Conservation (phyloP, 2,888 invertebrate genomes). For the Eristalinus sepulchralis region DNA sequence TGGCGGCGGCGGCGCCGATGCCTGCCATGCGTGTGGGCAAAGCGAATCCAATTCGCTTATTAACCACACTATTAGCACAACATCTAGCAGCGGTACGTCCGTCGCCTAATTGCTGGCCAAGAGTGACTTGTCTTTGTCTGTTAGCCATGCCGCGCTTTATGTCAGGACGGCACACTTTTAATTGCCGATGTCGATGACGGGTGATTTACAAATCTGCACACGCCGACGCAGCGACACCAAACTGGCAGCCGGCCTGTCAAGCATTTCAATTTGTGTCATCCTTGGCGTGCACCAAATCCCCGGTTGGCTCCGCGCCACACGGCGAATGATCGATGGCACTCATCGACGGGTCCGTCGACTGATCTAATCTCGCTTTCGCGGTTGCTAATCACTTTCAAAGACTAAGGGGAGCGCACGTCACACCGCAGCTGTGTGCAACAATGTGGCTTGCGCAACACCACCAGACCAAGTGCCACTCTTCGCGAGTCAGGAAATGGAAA, state of each 20-base stretch:
- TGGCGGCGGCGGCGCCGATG: not conserved
- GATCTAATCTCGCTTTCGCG: conserved; percentile 52
- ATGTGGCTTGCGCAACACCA: conserved; percentile 43
- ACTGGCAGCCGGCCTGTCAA: conserved; percentile 25
- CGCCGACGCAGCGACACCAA: conserved; percentile 24
- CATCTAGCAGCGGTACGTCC: not conserved
- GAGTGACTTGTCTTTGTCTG: conserved; percentile 36
- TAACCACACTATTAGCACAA: conserved; percentile 25
- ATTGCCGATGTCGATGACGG: conserved; percentile 18
- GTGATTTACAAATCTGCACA: conserved; percentile 47
- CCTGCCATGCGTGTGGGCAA: not conserved
- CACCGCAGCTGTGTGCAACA: conserved; percentile 55
- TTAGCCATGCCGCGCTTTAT: conserved; percentile 15
- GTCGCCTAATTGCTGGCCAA: conserved; percentile 51
- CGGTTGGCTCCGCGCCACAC: conserved; percentile 32
- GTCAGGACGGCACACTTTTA: conserved; percentile 35
- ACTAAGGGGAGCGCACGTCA: conserved; percentile 3
- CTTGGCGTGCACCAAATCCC: conserved; percentile 37
- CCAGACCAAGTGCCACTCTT: conserved; percentile 46
- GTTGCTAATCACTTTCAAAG: not conserved
- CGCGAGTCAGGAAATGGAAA: conserved; percentile 43
- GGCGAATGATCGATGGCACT: conserved; percentile 42
- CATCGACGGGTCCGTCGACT: conserved; percentile 1
- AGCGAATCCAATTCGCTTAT: conserved; percentile 13
- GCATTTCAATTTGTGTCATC: conserved; percentile 59